Evolutionary conservation across 1,140 invertebrate species (phyloP), one percentile per base, ranked within the genome.

Genomic region (Aleiodes sp.): DNA sequence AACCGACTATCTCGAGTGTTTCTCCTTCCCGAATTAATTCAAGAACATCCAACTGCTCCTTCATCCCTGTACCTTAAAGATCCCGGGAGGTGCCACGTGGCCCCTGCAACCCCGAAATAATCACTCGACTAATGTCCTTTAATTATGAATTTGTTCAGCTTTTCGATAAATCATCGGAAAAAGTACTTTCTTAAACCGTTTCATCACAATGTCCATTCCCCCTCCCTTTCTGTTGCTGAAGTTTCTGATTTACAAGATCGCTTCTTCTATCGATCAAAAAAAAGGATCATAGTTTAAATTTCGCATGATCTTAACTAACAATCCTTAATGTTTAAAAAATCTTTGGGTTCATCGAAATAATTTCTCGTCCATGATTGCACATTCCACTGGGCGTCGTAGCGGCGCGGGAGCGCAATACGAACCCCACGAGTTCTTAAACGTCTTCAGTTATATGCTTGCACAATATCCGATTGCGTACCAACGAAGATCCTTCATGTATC

Each of bases 391-490:
- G 71, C 71, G 68, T 67, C 71, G 61, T 46, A 21, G 21, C 69
- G 70, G 14, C 70, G 70, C 72, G 72, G 71, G 71, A 72, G 70
- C 74, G 71, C 63, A 78, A 78, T 72, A 65, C 57, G 67, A 69
- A 75, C 41, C 68, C 35, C 46, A 33, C 28, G 24, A 28, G 19
- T 19, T 68, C 37, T 69, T 75, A 65, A 77, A 70, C 9, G 31
- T 46, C 62, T 35, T 29, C 39, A 60, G 41, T 59, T 31, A 41
- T n/a, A n/a, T 67, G 72, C 76, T 79, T 79, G 77, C 70, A 79
- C 79, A 78, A 81, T 81, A 80, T 80, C 80, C 74, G 52, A 76
- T 82, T 80, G 78, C 80, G 65, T 70, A 43, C 70, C 69, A 74
- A 60, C 14, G 8, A 39, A n/a, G 19, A 71, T 64, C 68, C 46